phyloP scores from a whole-genome alignment of 2,888 invertebrate genomes.

The Ophioninae sp. region DNA sequence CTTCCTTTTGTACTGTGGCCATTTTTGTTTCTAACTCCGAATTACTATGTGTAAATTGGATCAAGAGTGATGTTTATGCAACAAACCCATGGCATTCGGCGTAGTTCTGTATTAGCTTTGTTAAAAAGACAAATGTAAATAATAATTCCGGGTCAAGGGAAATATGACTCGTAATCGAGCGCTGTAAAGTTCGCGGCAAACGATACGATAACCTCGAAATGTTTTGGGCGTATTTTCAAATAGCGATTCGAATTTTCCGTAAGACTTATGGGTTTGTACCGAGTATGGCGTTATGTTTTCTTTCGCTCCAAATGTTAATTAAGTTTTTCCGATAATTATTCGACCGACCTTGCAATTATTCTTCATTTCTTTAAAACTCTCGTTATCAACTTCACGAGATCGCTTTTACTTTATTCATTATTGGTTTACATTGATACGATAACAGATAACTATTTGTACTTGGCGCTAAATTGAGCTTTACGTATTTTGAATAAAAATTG shows the following conservation, averaged over 20 bases:
- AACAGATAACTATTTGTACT: background rate
- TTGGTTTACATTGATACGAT: background rate
- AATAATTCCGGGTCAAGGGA: background rate
- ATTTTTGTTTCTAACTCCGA: background rate
- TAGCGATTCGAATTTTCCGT: background rate
- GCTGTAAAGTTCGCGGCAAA: background rate
- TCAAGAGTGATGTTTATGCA: background rate
- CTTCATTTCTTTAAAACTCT: background rate
- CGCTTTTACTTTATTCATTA: background rate
- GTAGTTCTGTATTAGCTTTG: background rate
- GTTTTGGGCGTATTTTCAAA: background rate
- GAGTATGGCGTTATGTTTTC: background rate
- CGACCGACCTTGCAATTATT: too few relatives aligned
- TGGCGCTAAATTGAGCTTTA: background rate
- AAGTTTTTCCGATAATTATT: background rate
- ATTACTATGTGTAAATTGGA: background rate
- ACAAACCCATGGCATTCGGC: background rate
- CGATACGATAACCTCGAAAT: background rate
- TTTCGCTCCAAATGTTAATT: background rate
- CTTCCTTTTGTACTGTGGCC: background rate
- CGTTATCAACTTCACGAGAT: background rate
- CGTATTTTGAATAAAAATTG: background rate
- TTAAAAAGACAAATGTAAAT: background rate
- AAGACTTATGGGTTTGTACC: background rate
- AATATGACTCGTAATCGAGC: background rate